Base-by-base conservation (phyloP, 2,888 invertebrate genomes). In the Rhaphigaster nebulosa region DNA sequence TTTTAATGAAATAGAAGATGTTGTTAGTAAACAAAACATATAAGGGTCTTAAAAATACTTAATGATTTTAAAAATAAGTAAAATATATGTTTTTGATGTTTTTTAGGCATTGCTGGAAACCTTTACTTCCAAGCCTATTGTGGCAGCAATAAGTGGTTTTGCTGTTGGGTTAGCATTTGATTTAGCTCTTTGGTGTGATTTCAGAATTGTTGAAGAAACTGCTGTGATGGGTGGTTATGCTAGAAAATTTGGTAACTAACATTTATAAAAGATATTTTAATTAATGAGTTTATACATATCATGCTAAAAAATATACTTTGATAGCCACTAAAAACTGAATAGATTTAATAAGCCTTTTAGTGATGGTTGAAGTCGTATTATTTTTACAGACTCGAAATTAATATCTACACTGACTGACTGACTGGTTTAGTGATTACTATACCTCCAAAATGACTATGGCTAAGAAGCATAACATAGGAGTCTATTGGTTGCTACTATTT, bases 111-210 rank as follows among this genome's bases (percentile, higher is more conserved):
- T 97, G 10, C 95, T 96, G 2, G 94, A 96, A 87, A 96, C 96
- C 91, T 94, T 96, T 89, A 95, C 97, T 89, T 96, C 95, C 91
- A 99, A 99, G 94, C 97, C 98, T 0, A 95, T 98, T 20, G 96
- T 99, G 91, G 98, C 98, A n/a, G 97, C 98, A 0, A 95, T 99
- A 2, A 96, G 96, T 93, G 99, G 99, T 0, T 98, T 97, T 93
- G 97, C 98, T 12, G 97, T 98, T 3, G 99, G 98, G 0, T 97
- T 96, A 92, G 99, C 99, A 0, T 95, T 99, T 91, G 99, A 99
- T 93, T 94, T 99, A 91, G 97, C 99, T 0, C 94, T 98, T 5
- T 96, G 98, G 94, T 99, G 98, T 94, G 99, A 99, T 93, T 94
- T 99, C 52, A 95, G 99, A 87, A 95, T 99, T 0, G 95, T 98